These are phyloP conservation scores for Phortica variegata DNA, from an alignment of 1,140 invertebrate species.

Conservation along the genomic window DNA sequence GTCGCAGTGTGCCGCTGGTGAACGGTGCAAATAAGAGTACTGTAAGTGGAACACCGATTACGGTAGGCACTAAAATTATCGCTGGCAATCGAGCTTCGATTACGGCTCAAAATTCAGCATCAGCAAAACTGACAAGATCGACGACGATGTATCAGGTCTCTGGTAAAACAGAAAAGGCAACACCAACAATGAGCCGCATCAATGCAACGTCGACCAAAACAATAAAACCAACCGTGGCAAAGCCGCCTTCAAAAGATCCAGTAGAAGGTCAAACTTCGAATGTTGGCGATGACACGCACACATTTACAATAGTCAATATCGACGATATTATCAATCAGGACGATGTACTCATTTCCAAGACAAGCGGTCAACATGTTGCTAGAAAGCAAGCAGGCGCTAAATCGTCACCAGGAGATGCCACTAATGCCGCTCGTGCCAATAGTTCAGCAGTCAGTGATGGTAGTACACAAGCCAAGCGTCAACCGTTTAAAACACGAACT, in stretches of 20 bases:
- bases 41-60: too few relatives aligned
- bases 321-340: conserved; percentile 55
- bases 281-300: conserved; percentile 35
- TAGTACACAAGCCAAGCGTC: not conserved
- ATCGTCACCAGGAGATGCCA: not conserved
- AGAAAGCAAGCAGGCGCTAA: conserved; percentile 1
- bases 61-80: too few relatives aligned
- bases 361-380: conserved; percentile 10
- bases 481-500: too few relatives aligned
- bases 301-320: conserved; percentile 56
- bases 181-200: not conserved
- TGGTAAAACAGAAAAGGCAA: not conserved
- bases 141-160: not conserved
- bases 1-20: too few relatives aligned
- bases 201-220: not conserved
- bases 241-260: not conserved
- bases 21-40: too few relatives aligned
- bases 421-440: conserved; percentile 4
- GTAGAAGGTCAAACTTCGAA: not conserved
- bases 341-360: conserved; percentile 43
- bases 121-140: not conserved
- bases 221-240: not conserved
- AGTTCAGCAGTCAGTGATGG: not conserved
- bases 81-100: too few relatives aligned
- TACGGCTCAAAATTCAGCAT: too few relatives aligned